These are phyloP conservation scores for Oncorhynchus keta DNA, from an alignment of 2,113 vertebrate genomes.

Conservation along the genomic window DNA sequence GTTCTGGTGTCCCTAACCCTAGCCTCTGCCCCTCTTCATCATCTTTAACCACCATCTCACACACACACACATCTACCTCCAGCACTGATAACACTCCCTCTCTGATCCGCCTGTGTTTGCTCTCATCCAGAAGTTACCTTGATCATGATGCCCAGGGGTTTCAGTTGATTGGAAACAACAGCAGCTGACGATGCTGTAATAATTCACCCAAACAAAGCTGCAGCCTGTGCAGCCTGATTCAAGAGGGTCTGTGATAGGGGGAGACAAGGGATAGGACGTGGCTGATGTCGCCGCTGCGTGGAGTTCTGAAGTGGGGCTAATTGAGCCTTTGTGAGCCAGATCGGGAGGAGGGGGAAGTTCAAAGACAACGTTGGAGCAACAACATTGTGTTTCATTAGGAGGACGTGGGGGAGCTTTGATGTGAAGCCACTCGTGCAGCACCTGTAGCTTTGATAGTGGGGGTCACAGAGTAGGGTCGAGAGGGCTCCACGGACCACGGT, in stretches of 20 bases:
- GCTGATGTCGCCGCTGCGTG: constrained; percentile 23
- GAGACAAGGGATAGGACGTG: not conserved
- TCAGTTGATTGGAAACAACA: constrained; percentile 67
- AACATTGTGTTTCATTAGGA: constrained; percentile 79
- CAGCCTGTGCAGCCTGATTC: constrained; percentile 24
- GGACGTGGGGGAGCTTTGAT: constrained; percentile 85
- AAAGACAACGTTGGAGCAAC: constrained; percentile 80
- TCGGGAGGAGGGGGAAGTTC: constrained; percentile 77
- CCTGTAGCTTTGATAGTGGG: constrained; percentile 87
- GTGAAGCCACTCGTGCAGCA: constrained; percentile 75
- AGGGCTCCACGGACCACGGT: constrained; percentile 29
- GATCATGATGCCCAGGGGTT: constrained; percentile 36
- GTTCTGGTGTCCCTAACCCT: not conserved
- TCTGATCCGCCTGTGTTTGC: constrained; percentile 60
- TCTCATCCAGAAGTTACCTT: constrained; percentile 54
- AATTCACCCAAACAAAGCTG: constrained; percentile 50
- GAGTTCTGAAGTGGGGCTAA: constrained; percentile 82
- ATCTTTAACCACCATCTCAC: constrained; percentile 14
- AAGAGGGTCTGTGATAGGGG: constrained; percentile 31
- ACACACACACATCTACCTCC: constrained; percentile 3
- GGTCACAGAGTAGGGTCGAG: constrained; percentile 56
- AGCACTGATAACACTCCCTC: constrained; percentile 28
- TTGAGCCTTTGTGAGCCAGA: constrained; percentile 84
- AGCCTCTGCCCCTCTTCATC: not conserved
- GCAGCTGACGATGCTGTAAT: constrained; percentile 61